These are phyloP conservation scores for Lepidothrix coronata DNA, from an alignment of 2,113 vertebrate genomes.

Conservation along the genomic window DNA sequence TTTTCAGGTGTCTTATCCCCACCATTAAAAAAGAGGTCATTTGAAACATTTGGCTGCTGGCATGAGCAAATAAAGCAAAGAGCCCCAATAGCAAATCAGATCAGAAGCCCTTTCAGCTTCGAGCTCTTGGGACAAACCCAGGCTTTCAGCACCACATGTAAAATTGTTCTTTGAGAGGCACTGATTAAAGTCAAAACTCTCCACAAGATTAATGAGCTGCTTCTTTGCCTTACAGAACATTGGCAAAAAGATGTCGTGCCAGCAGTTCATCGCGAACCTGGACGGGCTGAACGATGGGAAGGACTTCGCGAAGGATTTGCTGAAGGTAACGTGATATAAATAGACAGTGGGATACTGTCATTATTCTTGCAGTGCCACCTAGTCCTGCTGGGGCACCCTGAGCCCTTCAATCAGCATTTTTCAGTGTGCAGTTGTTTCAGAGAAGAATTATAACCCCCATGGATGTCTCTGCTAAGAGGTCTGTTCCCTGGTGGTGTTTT, in stretches of 20 bases:
- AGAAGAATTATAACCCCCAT: not conserved
- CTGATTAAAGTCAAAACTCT: not conserved
- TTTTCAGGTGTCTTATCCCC: not conserved
- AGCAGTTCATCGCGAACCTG: conserved; percentile 93
- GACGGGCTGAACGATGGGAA: conserved; percentile 91
- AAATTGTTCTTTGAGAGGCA: not conserved
- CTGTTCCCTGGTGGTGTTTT: not conserved
- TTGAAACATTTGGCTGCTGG: not conserved
- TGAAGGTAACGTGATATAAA: conserved; percentile 82
- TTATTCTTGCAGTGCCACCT: not conserved
- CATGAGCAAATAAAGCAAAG: not conserved
- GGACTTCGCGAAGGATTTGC: conserved; percentile 92
- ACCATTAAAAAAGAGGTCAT: not conserved
- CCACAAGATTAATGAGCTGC: not conserved
- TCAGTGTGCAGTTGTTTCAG: not conserved
- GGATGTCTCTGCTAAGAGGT: not conserved
- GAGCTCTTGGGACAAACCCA: not conserved
- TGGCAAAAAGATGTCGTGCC: conserved; percentile 97
- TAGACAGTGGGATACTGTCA: not conserved
- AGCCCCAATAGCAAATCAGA: not conserved
- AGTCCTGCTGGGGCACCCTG: not conserved
- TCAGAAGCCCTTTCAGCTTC: not conserved
- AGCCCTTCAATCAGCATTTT: not conserved
- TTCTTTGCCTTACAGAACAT: conserved; percentile 85
- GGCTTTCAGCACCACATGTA: not conserved